Conservation (phyloP, 2,888 invertebrate genomes). For the Drosophila colorata region DNA sequence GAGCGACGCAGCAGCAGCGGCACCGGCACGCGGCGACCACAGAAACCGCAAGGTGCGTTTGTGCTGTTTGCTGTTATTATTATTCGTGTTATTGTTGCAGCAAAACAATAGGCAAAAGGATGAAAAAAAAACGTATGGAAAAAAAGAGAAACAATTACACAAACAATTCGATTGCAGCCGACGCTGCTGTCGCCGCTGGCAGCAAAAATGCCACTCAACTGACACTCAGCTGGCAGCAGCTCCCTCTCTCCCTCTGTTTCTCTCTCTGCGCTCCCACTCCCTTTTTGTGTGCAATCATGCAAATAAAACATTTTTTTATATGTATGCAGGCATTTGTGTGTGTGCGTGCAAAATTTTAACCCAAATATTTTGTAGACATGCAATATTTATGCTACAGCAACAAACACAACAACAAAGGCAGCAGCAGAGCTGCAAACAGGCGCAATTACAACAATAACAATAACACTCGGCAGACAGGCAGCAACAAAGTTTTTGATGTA, state of each 20-base stretch:
- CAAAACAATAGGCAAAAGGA: constrained; percentile 52
- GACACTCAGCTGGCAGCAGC: constrained; percentile 53
- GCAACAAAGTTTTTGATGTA: constrained; percentile 47
- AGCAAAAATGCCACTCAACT: constrained; percentile 67
- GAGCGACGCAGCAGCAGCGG: constrained; percentile 9
- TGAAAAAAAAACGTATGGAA: constrained; percentile 14
- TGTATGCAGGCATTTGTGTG: constrained; percentile 23
- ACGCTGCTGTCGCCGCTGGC: constrained; percentile 53
- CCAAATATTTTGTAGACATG: constrained; percentile 82
- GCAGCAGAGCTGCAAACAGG: constrained; percentile 45
- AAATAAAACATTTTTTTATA: constrained; percentile 73
- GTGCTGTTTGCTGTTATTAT: constrained; percentile 53
- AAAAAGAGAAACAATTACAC: constrained; percentile 69
- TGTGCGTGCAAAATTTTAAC: constrained; percentile 72
- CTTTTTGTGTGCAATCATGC: constrained; percentile 74
- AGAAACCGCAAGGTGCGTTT: constrained; percentile 80
- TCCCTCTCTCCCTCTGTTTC: constrained; percentile 10
- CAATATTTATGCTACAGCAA: constrained; percentile 69
- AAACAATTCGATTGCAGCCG: constrained; percentile 67
- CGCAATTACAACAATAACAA: constrained; percentile 61
- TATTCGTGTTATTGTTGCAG: constrained; percentile 53
- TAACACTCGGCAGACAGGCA: constrained; percentile 39
- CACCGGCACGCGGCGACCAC: constrained; percentile 50
- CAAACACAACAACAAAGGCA: constrained; percentile 15
- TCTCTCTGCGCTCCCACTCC: constrained; percentile 1